A percentile compares a stretch with the other conserved stretches of the same genome.
Evolutionary conservation across 2,113 vertebrate species (phyloP).

Genomic region (Odocoileus hemionus): DNA sequence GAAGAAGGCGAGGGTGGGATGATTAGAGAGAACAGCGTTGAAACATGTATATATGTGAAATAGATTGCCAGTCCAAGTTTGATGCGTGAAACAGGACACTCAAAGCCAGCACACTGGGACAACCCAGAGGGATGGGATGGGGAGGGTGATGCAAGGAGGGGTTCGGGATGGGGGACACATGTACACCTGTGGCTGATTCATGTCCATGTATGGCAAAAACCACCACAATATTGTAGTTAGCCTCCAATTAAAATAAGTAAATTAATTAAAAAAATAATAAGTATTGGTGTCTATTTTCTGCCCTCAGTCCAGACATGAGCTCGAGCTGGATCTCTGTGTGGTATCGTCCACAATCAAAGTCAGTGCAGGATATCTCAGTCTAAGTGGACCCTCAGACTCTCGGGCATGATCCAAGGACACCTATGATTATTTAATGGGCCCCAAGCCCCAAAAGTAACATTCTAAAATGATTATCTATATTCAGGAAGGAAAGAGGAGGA

Average conservation of each 20-base stretch:
- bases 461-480: background rate
- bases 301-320: background rate
- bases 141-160: background rate
- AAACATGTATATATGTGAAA: background rate
- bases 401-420: background rate
- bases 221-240: background rate
- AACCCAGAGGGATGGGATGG: background rate
- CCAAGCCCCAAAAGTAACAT: background rate
- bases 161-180: accelerated
- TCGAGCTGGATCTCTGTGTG: accelerated
- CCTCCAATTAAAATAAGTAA: background rate
- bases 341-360: accelerated
- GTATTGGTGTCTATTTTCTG: background rate
- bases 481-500: background rate
- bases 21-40: background rate
- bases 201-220: background rate
- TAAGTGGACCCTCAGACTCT: background rate
- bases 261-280: background rate
- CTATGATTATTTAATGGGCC: too few relatives aligned
- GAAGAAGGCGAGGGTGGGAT: background rate
- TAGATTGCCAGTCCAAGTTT: background rate
- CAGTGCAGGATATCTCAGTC: background rate
- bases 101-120: background rate
- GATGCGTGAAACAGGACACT: background rate
- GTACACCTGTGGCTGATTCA: background rate